Conservation (phyloP, 1,140 invertebrate species). For the Zaprionus capensis region DNA sequence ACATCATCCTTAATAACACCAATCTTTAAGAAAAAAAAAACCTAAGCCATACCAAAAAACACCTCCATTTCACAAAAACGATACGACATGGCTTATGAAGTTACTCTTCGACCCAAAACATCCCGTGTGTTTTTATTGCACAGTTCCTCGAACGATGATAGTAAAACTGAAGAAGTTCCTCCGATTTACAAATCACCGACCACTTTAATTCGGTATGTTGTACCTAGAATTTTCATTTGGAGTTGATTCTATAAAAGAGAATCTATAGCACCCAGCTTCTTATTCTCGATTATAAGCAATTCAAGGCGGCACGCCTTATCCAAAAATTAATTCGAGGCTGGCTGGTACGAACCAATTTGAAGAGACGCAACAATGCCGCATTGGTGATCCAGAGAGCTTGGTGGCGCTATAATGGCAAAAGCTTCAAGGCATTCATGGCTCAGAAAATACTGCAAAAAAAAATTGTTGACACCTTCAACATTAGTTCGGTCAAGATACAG, state of each 20-base stretch:
- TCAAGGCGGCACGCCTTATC: constrained; percentile 64
- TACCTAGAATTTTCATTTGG: neutral
- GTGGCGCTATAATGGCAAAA: constrained; percentile 23
- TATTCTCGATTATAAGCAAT: constrained; percentile 65
- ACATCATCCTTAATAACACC: too few relatives aligned
- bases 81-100: too few relatives aligned
- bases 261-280: constrained; percentile 32
- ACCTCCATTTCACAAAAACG: too few relatives aligned
- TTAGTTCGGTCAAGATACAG: constrained; percentile 42
- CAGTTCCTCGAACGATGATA: too few relatives aligned
- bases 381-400: constrained; percentile 46
- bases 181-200: too few relatives aligned
- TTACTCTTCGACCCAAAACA: too few relatives aligned
- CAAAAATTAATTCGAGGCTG: constrained; percentile 53
- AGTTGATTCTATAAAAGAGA: neutral
- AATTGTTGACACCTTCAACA: constrained; percentile 10
- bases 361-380: neutral
- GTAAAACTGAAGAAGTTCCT: too few relatives aligned
- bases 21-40: too few relatives aligned
- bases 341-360: neutral
- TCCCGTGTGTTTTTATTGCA: too few relatives aligned
- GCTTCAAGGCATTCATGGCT: neutral
- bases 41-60: too few relatives aligned
- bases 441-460: constrained; percentile 26
- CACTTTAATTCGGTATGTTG: neutral